These are phyloP conservation scores for Copsychus sechellarum DNA, from an alignment of 2,113 vertebrate genomes.

Conservation along the genomic window DNA sequence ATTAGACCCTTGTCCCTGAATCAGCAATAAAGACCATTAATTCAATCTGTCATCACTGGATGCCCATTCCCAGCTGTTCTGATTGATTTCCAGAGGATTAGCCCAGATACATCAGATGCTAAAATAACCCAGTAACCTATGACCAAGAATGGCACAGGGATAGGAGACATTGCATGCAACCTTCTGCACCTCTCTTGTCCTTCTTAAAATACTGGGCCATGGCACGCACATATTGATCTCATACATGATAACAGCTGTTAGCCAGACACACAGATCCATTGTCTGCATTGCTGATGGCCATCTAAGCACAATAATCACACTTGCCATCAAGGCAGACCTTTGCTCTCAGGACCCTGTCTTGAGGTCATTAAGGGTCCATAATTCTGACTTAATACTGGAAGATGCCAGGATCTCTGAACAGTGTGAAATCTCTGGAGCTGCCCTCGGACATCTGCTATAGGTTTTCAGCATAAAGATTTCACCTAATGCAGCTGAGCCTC, in stretches of 20 bases:
- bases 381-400: neutral
- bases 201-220: neutral
- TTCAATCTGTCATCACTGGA: slow-evolving; percentile 10
- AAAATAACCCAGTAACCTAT: neutral
- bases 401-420: neutral
- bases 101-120: neutral
- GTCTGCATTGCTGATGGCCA: neutral
- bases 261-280: neutral
- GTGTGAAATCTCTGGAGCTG: neutral
- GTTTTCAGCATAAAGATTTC: neutral
- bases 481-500: neutral
- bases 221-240: neutral
- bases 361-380: neutral
- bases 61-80: slow-evolving; percentile 24
- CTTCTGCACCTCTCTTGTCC: neutral
- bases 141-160: neutral
- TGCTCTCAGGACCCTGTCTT: neutral
- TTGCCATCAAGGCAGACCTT: neutral
- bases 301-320: neutral
- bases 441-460: neutral
- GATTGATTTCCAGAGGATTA: slow-evolving; percentile 40
- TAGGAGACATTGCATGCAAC: neutral
- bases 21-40: neutral
- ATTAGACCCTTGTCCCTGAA: slow-evolving; percentile 8
- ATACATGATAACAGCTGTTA: neutral